Percentiles rank a stretch among this genome's conserved stretches.
Evolutionary conservation across 2,113 vertebrate genomes (phyloP).

Genomic region (Hemibates koningsi): DNA sequence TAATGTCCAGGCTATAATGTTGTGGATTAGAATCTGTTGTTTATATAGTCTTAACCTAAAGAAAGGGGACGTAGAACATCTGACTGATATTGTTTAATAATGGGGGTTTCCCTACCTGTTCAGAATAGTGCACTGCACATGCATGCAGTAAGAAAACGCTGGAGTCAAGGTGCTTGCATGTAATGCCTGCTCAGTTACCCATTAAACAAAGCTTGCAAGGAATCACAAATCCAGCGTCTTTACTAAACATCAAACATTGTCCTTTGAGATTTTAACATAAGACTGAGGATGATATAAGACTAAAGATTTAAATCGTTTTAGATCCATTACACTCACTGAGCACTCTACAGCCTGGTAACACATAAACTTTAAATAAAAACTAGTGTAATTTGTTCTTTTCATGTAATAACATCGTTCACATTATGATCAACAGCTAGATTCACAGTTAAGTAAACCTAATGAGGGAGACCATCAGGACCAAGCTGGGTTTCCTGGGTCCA

Average conservation of each 20-base stretch:
- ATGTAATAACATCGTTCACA: neutral
- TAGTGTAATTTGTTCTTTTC: neutral
- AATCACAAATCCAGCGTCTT: neutral
- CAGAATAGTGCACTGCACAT: neutral
- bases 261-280: neutral
- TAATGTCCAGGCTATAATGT: neutral
- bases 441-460: neutral
- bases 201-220: neutral
- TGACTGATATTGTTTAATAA: neutral
- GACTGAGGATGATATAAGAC: neutral
- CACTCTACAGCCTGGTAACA: neutral
- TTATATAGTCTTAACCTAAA: neutral
- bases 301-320: neutral
- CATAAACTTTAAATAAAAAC: neutral
- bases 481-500: neutral
- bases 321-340: neutral
- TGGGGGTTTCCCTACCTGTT: neutral
- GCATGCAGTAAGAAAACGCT: neutral
- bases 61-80: neutral
- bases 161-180: neutral
- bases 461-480: neutral
- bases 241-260: neutral
- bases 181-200: neutral
- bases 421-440: neutral
- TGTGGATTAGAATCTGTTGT: neutral